Percentiles rank a stretch among this genome's conserved stretches.
These are phyloP conservation scores for Caenorhabditis brenneri DNA, from an alignment of 1,140 invertebrate genomes.

Conservation along the genomic window DNA sequence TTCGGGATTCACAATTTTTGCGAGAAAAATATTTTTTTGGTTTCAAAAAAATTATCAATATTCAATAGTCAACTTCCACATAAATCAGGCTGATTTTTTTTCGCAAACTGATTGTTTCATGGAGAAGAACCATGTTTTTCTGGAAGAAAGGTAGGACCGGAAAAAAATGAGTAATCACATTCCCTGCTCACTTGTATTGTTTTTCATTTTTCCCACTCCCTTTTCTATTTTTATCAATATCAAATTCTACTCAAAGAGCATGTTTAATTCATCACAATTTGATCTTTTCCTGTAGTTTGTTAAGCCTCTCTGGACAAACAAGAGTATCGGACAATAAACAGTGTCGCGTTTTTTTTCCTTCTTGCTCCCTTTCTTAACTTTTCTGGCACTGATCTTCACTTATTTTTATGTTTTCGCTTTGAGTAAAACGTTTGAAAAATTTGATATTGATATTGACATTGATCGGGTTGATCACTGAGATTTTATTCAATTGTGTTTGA, in stretches of 20 bases:
- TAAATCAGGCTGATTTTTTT: too few relatives aligned
- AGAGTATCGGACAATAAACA: conserved; percentile 6
- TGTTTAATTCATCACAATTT: background rate
- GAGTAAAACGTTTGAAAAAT: background rate
- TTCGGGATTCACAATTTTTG: too few relatives aligned
- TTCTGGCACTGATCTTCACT: conserved; percentile 8
- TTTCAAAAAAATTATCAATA: too few relatives aligned
- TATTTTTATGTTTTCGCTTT: background rate
- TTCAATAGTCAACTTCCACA: too few relatives aligned
- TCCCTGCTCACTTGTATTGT: too few relatives aligned
- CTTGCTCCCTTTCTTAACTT: background rate
- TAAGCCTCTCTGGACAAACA: conserved; percentile 19
- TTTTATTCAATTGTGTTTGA: background rate
- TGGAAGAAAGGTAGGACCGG: too few relatives aligned
- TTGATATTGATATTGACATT: background rate
- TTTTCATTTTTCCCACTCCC: too few relatives aligned
- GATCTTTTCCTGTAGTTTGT: background rate
- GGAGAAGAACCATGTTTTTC: too few relatives aligned
- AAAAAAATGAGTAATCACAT: too few relatives aligned
- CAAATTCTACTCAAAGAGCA: background rate
- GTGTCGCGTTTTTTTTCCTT: background rate
- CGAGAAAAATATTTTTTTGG: too few relatives aligned
- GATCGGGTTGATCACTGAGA: background rate
- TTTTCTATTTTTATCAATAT: background rate
- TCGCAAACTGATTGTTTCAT: too few relatives aligned